Evolutionary conservation across 2,113 vertebrate species (phyloP), one percentile per base, ranked within the genome.

Genomic region (Hippocampus barbouri): DNA sequence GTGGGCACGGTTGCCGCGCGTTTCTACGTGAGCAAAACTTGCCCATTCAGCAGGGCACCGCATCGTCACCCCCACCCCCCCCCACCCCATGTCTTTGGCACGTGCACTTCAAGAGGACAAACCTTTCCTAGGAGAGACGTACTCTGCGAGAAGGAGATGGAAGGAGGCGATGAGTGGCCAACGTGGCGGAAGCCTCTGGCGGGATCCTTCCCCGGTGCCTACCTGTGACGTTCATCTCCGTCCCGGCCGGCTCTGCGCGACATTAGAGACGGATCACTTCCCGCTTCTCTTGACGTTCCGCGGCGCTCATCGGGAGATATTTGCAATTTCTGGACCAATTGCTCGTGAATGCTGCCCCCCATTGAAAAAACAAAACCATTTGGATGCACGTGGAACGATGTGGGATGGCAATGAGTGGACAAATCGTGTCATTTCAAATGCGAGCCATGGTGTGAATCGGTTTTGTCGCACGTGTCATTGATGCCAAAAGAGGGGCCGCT

Each of bases 71-170:
- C 34, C 34, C 34, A n/a, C 34, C 34, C 34, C 5, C 34, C 4
- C 27, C 14, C 41, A 0, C 41, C 41, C 10, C 10, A 11, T 8
- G 8, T 43, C 4, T 54, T 54, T 54, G 23, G 15, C 12, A 20
- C 3, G 14, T 38, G 60, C 20, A 23, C 10, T 20, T 12, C 2
- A 3, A 18, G 18, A 2, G 20, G 3, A 67, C 83, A 0, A 74
- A 87, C 89, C 86, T 3, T 66, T 18, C 74, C 56, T 81, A 0
- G 85, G 86, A 25, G 82, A 88, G 10, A 25, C 0, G 38, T 79
- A 81, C 0, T 72, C 87, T 90, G 78, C 72, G 76, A 76, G 21
- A 60, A n/a, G 69, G 3, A 45, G 60, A 43, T 30, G 61, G 25
- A 63, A 8, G 14, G 40, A 59, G 2, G 9, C 56, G 2, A 49